phyloP scores from a whole-genome alignment of 2,888 invertebrate genomes.

The Melanotus villosus region DNA sequence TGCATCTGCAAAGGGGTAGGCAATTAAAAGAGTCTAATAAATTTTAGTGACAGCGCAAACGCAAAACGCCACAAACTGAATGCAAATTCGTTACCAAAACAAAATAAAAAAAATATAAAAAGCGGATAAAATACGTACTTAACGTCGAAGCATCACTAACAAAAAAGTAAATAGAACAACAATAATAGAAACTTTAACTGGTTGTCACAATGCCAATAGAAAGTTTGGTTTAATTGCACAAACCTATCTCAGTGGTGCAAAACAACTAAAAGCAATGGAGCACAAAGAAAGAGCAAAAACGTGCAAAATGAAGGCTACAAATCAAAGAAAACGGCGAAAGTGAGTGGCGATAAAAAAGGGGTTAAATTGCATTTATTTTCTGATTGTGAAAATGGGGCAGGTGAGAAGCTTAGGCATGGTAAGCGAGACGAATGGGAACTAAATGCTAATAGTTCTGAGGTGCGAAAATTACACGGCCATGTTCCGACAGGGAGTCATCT shows the following conservation, averaged over 20 bases:
- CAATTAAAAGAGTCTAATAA: conserved; percentile 14
- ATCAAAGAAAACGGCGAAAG: conserved; percentile 36
- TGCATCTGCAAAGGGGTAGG: conserved; percentile 10
- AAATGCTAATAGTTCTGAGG: conserved; percentile 12
- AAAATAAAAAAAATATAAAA: too few relatives aligned
- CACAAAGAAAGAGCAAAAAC: conserved; percentile 31
- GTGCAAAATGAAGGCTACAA: conserved; percentile 34
- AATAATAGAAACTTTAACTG: conserved; percentile 15
- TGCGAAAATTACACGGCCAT: conserved; percentile 22
- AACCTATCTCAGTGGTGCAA: conserved; percentile 25
- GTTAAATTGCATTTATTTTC: conserved; percentile 23
- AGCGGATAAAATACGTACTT: background rate
- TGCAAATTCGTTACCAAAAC: background rate
- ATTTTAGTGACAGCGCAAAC: background rate
- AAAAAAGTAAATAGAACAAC: conserved; percentile 20
- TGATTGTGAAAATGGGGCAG: conserved; percentile 23
- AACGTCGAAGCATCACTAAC: background rate
- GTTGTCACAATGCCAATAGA: conserved; percentile 28
- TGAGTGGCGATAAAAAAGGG: conserved; percentile 32
- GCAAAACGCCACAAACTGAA: background rate
- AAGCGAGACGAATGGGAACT: conserved; percentile 2
- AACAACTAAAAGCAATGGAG: conserved; percentile 31
- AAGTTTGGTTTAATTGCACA: conserved; percentile 36
- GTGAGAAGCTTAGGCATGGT: conserved; percentile 23
- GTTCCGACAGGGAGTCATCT: conserved; percentile 52